Conservation (phyloP, 2,888 invertebrate species). For the Carpatolechia fugitivella region DNA sequence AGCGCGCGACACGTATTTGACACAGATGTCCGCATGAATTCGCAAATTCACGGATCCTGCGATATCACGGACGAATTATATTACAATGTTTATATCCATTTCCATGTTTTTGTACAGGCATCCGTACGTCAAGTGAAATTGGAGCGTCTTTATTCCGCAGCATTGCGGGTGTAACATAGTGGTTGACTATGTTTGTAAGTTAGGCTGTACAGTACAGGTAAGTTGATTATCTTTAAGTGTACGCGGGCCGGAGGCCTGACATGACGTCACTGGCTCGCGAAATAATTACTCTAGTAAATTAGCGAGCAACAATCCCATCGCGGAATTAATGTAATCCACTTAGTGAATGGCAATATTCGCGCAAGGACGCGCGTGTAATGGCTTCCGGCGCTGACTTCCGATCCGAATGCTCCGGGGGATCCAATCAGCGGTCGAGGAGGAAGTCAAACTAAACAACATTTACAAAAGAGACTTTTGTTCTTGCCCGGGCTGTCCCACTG, state of each 20-base stretch:
- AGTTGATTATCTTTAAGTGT: not conserved
- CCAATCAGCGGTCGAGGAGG: not conserved
- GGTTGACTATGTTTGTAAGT: no score
- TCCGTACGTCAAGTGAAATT: no score
- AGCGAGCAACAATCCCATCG: slow-evolving; percentile 3
- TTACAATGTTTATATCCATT: no score
- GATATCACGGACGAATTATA: no score
- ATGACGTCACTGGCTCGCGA: not conserved
- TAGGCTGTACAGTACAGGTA: not conserved
- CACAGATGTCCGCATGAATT: no score
- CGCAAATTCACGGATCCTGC: no score
- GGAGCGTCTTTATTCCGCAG: no score
- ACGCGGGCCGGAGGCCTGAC: not conserved
- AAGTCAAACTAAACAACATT: no score
- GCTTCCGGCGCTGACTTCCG: slow-evolving; percentile 6
- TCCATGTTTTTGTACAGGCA: no score
- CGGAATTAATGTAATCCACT: slow-evolving; percentile 5
- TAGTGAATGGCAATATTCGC: slow-evolving; percentile 1
- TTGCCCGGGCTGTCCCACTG: no score
- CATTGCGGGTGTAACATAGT: no score
- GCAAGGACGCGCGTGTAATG: slow-evolving; percentile 5
- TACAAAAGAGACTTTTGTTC: no score
- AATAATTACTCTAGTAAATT: slow-evolving; percentile 4
- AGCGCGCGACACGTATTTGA: not conserved
- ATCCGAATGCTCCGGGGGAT: not conserved